Evolutionary conservation across 2,113 vertebrate species (phyloP).

Genomic region (Sturnus vulgaris): DNA sequence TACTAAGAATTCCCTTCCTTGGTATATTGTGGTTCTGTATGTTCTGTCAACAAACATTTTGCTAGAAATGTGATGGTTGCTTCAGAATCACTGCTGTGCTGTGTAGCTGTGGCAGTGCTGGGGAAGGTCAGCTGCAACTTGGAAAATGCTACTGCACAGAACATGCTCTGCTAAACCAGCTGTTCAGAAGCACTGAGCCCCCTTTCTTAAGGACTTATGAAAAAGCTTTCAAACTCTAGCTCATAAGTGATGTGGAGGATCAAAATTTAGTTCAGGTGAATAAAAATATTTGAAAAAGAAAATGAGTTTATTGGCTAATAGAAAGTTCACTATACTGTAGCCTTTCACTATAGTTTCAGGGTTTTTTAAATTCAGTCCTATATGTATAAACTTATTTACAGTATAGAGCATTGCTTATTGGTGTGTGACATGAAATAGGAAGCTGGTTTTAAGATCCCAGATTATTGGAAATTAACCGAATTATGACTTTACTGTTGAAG

Average conservation of each 20-base stretch:
- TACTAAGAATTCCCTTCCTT: background rate
- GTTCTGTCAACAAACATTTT: background rate
- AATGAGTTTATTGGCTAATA: background rate
- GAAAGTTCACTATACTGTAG: background rate
- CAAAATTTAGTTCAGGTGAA: background rate
- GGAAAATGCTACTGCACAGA: background rate
- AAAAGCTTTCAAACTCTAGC: conserved; percentile 24
- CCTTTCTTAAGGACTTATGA: background rate
- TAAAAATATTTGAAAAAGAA: background rate
- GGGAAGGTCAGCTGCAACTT: background rate
- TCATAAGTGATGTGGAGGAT: background rate
- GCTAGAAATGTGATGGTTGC: background rate
- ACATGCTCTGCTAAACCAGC: background rate
- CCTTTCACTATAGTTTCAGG: background rate
- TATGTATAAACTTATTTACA: background rate
- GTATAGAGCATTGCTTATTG: background rate
- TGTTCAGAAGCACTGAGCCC: background rate
- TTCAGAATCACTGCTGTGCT: background rate
- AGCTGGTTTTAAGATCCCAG: background rate
- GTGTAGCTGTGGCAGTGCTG: background rate
- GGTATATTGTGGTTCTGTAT: background rate
- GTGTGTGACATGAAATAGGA: background rate
- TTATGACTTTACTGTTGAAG: background rate
- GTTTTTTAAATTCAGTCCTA: background rate
- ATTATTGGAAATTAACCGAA: background rate